Base-by-base conservation (phyloP, 2,113 vertebrate species). In the Laterallus jamaicensis region DNA sequence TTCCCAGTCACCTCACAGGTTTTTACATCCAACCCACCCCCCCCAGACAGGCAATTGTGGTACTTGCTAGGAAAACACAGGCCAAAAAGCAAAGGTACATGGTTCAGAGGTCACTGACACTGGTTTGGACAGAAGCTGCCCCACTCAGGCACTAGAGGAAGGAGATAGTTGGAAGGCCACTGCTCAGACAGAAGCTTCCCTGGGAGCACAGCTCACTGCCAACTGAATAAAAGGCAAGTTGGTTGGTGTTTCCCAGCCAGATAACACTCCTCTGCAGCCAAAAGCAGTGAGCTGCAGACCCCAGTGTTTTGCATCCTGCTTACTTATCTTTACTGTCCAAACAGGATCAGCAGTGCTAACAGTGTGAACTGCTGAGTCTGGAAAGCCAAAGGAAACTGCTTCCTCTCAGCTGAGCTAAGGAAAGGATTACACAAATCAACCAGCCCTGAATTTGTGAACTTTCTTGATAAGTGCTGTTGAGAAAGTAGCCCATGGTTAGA, bases 321-420 rank as follows among this genome's bases (percentile, higher is more conserved):
- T 86, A 68, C 66, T 93, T 93, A 94, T 91, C 93, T 92, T 62
- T n/a, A 66, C 88, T 73, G 81, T 91, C 74, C 86, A 93, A 96
- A 96, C 77, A 95, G 91, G 66, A 95, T 95, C 91, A 95, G 89
- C 89, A 95, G 67, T 31, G 18, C 84, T 93, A 94, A 95, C 92
- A 97, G 95, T 87, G 91, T 26, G 63, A 97, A 96, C 82, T 95
- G 97, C 97, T 97, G 97, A 97, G 89, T 95, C 86, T 90, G 70
- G 59, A 87, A 94, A 96, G 68, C 73, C 49, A 92, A 73, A 95
- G 95, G 92, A 92, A 95, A 92, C 68, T 6, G 21, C 91, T 96
- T 97, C 83, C 92, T 87, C 68, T 81, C 79, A 91, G 87, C 88
- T 94, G 74, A 80, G 87, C 74, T 73, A 86, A 82, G 88, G 70